These are phyloP conservation scores for Drosophila mettleri DNA, from an alignment of 2,888 invertebrate genomes.

Conservation along the genomic window DNA sequence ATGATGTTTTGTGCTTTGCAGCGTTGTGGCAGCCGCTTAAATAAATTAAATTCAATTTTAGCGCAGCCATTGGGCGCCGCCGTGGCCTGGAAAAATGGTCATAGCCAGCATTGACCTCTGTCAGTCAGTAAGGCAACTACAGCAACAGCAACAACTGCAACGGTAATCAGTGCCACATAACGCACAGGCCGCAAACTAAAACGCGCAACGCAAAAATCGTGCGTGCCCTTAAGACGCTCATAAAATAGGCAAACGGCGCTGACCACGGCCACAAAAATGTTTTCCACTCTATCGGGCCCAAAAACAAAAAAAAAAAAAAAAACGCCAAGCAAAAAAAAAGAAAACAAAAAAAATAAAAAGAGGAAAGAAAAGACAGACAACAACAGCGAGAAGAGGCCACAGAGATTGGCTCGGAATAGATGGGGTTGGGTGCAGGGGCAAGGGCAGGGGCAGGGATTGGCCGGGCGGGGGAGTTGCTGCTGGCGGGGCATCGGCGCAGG, in stretches of 20 bases:
- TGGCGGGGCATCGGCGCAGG: not conserved
- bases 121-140: constrained; percentile 36
- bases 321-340: constrained; percentile 14
- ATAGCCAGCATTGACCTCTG: constrained; percentile 60
- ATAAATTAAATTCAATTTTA: constrained; percentile 77
- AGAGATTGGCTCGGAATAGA: constrained; percentile 48
- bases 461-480: not conserved
- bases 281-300: constrained; percentile 55
- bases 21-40: constrained; percentile 49
- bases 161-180: constrained; percentile 80
- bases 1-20: constrained; percentile 20
- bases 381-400: constrained; percentile 21
- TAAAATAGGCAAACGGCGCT: constrained; percentile 76
- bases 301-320: constrained; percentile 35
- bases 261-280: constrained; percentile 68
- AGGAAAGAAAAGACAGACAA: constrained; percentile 7
- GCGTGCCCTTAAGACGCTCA: constrained; percentile 81
- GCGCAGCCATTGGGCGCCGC: constrained; percentile 57
- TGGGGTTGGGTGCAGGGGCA: constrained; percentile 18
- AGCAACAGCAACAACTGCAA: constrained; percentile 48
- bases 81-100: constrained; percentile 53
- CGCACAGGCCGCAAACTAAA: constrained; percentile 73
- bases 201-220: constrained; percentile 80
- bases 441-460: no score
- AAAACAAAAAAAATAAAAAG: no score